Evolutionary conservation across 2,888 invertebrate genomes (phyloP).

Genomic region (Plagodis pulveraria): DNA sequence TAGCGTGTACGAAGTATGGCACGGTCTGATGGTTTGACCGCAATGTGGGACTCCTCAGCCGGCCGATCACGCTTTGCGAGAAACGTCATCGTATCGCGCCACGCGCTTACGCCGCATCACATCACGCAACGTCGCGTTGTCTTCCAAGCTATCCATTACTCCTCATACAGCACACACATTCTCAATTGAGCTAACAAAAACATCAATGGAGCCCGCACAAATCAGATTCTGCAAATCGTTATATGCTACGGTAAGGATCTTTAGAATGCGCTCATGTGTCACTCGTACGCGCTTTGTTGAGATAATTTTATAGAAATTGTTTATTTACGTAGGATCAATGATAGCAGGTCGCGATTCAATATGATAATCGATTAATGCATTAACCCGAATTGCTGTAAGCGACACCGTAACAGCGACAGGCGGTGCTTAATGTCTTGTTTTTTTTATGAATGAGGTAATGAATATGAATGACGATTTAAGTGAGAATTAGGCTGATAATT

Average conservation of each 20-base stretch:
- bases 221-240: conserved; percentile 4
- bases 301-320: conserved; percentile 34
- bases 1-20: conserved; percentile 48
- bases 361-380: conserved; percentile 3
- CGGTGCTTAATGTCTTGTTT: background rate
- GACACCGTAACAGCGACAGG: background rate
- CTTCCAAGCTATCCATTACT: conserved; percentile 26
- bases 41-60: conserved; percentile 48
- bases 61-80: conserved; percentile 49
- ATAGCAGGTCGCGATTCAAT: conserved; percentile 15
- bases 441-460: conserved; percentile 15
- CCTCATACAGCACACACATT: background rate
- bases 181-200: background rate
- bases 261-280: conserved; percentile 32
- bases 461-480: too few relatives aligned
- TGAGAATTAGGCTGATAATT: too few relatives aligned
- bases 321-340: conserved; percentile 30
- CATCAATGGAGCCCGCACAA: conserved; percentile 19
- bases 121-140: conserved; percentile 9
- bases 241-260: conserved; percentile 5
- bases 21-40: conserved; percentile 48
- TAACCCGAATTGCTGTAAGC: conserved; percentile 16
- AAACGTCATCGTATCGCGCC: conserved; percentile 69
- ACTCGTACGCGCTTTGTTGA: conserved; percentile 32
- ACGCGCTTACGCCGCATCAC: conserved; percentile 65